Percentiles rank a stretch among this genome's conserved stretches.
Conservation (phyloP, 2,113 vertebrate species). For the Chaetops frenatus region DNA sequence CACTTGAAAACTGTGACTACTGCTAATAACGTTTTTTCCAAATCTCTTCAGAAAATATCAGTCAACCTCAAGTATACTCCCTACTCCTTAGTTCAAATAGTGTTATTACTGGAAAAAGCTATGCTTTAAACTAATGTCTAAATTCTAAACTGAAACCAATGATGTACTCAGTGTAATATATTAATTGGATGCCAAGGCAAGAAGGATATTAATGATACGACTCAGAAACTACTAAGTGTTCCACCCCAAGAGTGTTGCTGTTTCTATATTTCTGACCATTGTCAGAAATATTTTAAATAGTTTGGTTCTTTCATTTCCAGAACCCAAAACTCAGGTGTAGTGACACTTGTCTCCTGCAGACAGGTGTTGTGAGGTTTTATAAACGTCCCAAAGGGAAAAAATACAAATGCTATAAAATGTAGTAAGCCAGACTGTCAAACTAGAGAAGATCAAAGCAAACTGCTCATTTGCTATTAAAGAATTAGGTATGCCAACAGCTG, state of each 20-base stretch:
- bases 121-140: neutral
- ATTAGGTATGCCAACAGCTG: neutral
- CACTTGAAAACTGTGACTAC: neutral
- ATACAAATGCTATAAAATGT: neutral
- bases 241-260: neutral
- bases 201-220: neutral
- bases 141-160: neutral
- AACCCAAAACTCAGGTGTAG: neutral
- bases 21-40: neutral
- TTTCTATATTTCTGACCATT: neutral
- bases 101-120: neutral
- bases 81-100: neutral
- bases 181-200: neutral
- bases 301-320: neutral
- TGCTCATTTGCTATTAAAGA: neutral
- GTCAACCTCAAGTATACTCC: neutral
- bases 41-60: neutral
- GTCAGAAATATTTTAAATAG: neutral
- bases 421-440: neutral
- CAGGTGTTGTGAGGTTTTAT: neutral
- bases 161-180: neutral
- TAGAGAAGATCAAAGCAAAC: neutral
- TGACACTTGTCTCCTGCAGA: neutral
- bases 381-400: neutral
- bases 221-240: neutral